Evolutionary conservation across 2,888 invertebrate species (phyloP).

Genomic region (Drosophila putrida): DNA sequence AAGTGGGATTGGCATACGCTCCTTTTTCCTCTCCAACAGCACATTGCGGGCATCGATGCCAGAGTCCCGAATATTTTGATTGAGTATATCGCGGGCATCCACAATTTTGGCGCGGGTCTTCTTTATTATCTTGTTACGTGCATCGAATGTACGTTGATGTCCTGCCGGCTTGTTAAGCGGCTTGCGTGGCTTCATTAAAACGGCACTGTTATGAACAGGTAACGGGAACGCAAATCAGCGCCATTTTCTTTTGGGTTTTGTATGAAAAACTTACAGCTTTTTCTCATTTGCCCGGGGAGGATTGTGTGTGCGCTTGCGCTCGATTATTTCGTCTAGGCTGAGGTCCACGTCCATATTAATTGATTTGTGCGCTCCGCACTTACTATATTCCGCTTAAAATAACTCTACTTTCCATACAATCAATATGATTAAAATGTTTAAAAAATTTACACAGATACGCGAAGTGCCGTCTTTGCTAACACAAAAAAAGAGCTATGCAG

Average conservation of each 20-base stretch:
- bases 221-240: conserved; percentile 23
- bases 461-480: background rate
- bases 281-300: conserved; percentile 50
- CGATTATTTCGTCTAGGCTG: conserved; percentile 65
- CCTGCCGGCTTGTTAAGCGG: conserved; percentile 43
- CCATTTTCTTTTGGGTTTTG: conserved; percentile 58
- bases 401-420: background rate
- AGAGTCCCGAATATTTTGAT: conserved; percentile 90
- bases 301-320: conserved; percentile 59
- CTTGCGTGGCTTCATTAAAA: conserved; percentile 49
- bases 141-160: conserved; percentile 86
- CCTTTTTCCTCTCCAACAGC: conserved; percentile 87
- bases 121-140: conserved; percentile 91
- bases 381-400: background rate
- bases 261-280: conserved; percentile 59
- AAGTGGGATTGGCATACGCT: conserved; percentile 35
- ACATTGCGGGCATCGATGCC: conserved; percentile 90
- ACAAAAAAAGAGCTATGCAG: conserved; percentile 1
- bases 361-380: conserved; percentile 14
- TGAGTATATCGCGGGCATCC: conserved; percentile 93
- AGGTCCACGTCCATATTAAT: conserved; percentile 59
- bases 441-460: background rate
- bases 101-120: conserved; percentile 91
- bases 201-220: conserved; percentile 18
- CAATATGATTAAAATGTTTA: background rate